Evolutionary conservation across 2,888 invertebrate species (phyloP), one percentile per base, ranked within the genome.

Genomic region (Trichogramma dendrolimi): DNA sequence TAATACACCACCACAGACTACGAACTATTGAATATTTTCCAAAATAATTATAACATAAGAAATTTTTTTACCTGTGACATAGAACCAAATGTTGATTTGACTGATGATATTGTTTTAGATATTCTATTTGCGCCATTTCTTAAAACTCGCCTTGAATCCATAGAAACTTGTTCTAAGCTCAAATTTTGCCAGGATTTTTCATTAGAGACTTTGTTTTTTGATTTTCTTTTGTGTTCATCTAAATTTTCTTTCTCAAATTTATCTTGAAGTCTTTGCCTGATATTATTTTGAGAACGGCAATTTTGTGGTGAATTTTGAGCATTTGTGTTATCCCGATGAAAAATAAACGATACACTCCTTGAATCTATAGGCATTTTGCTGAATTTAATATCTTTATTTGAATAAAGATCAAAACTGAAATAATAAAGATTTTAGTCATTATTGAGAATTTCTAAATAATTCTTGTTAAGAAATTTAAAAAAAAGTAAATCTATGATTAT

Each of bases 121-220:
- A 89, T 82, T 75, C 86, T 87, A 67, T 88, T 87, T 8, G 87
- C 87, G 42, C 88, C 85, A 53, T 83, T 85, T 70, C 87, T 83
- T 54, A 88, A 77, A 50, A 83, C 86, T 71, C 84, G 84, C 66
- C 86, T 83, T 6, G 88, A 86, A 72, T 85, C 87, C 44, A 84
- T 84, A 48, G 87, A 81, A 54, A 79, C 74, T 54, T 75, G 75
- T 8, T 75, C 73, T 4, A 77, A 67, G 48, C 73, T 72, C 4
- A 77, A 62, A 59, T 77, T 78, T 56, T 75, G 76, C 79, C 78
- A 78, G 27, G 73, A 65, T 27, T 71, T 73, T 10, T 75, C 74
- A 7, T 66, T 55, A 5, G 67, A 59, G 3, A 61, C 50, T 46
- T 73, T 71, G 55, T 72, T 71, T 4, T 67, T 58, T 47, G 69